Evolutionary conservation across 2,113 vertebrate species (phyloP).

Genomic region (Psettodes erumei): DNA sequence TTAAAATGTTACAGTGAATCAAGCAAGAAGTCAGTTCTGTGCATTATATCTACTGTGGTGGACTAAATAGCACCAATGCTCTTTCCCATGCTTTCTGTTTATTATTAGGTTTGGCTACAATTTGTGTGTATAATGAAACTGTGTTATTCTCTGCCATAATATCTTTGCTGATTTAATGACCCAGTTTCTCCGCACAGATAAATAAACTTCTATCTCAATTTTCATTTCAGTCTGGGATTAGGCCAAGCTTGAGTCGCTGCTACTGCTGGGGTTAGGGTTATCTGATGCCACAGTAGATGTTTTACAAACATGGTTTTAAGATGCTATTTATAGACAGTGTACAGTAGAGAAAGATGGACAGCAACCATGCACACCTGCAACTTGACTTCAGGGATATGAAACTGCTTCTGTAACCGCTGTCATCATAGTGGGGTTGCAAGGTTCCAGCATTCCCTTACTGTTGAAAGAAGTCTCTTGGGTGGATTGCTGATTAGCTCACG

Average conservation of each 20-base stretch:
- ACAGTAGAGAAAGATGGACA: slow-evolving; percentile 3
- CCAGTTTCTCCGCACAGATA: not conserved
- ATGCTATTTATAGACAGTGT: slow-evolving; percentile 21
- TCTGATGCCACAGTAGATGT: slow-evolving; percentile 18
- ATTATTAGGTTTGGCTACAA: not conserved
- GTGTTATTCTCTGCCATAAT: not conserved
- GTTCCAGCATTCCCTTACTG: not conserved
- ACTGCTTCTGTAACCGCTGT: not conserved
- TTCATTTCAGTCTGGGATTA: not conserved
- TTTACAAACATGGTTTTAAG: slow-evolving; percentile 19
- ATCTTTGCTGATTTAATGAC: not conserved
- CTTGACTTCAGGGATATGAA: not conserved
- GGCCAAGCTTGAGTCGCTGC: slow-evolving; percentile 1
- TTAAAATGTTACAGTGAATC: not conserved
- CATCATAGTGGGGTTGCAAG: not conserved
- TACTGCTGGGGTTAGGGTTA: slow-evolving; percentile 3
- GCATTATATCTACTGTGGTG: not conserved
- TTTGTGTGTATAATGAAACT: not conserved
- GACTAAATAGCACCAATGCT: not conserved
- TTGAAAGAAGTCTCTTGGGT: not conserved
- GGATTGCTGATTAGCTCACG: not conserved
- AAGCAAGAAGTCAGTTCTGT: not conserved
- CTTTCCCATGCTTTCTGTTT: slow-evolving; percentile 18
- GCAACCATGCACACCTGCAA: not conserved
- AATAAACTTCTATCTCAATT: slow-evolving; percentile 10